phyloP scores from a whole-genome alignment of 2,888 invertebrate genomes.

The Apamea monoglypha region DNA sequence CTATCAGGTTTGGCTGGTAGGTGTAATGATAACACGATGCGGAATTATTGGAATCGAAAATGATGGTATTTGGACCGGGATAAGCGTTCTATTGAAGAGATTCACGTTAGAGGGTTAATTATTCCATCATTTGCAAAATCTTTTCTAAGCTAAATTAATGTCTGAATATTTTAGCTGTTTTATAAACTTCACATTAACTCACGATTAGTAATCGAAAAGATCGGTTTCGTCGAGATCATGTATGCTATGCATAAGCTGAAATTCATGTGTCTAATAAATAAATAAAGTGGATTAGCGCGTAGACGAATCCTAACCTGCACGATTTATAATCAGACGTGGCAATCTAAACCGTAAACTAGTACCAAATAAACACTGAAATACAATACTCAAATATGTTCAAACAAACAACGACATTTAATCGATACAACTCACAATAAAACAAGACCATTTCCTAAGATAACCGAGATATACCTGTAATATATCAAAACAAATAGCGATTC shows the following conservation, averaged over 20 bases:
- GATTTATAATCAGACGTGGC: neutral
- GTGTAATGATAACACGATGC: conserved; percentile 36
- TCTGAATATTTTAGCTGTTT: neutral
- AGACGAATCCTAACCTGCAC: neutral
- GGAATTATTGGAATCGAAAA: conserved; percentile 21
- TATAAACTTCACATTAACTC: neutral
- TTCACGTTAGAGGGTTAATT: neutral
- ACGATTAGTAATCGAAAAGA: neutral
- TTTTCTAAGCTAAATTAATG: neutral
- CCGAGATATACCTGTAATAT: conserved; percentile 57
- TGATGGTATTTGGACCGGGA: neutral
- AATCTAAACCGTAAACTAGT: neutral
- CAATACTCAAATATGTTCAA: neutral
- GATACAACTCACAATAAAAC: conserved; percentile 33
- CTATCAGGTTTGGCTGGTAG: conserved; percentile 50
- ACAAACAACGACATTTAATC: conserved; percentile 23
- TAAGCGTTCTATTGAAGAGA: neutral
- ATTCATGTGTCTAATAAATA: neutral
- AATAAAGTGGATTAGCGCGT: neutral
- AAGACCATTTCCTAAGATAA: conserved; percentile 37
- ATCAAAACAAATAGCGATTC: conserved; percentile 67
- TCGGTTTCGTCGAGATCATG: neutral
- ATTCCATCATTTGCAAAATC: neutral
- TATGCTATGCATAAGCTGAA: neutral
- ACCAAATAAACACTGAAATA: neutral